These are phyloP conservation scores for Esperia sulphurella DNA, from an alignment of 2,888 invertebrate genomes.

Conservation along the genomic window DNA sequence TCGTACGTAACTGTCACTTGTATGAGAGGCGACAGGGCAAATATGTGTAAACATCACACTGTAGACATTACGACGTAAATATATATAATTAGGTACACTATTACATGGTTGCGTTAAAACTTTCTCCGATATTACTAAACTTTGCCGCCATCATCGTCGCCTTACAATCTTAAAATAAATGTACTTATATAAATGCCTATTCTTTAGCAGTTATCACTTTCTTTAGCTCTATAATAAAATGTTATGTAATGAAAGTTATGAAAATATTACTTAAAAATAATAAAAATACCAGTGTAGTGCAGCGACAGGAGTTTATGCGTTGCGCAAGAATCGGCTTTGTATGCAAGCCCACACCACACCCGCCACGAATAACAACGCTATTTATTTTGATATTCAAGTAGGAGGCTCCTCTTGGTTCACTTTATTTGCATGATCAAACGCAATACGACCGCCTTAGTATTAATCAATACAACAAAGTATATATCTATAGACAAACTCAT, in stretches of 20 bases:
- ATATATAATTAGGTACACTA: too few relatives aligned
- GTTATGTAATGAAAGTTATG: not conserved
- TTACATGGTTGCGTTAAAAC: not conserved
- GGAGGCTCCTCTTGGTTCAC: conserved; percentile 45
- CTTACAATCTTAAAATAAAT: not conserved
- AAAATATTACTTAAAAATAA: too few relatives aligned
- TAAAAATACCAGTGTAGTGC: not conserved
- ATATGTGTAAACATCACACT: too few relatives aligned
- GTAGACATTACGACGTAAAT: too few relatives aligned
- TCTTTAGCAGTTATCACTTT: not conserved
- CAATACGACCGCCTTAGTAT: conserved; percentile 23
- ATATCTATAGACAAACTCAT: too few relatives aligned
- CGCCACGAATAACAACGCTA: conserved; percentile 38
- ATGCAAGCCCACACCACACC: conserved; percentile 43
- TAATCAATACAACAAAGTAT: too few relatives aligned
- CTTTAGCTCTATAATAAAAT: not conserved
- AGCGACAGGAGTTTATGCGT: conserved; percentile 12
- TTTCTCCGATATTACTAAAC: not conserved
- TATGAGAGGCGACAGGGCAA: too few relatives aligned
- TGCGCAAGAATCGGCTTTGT: conserved; percentile 53
- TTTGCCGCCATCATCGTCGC: not conserved
- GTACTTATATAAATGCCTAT: not conserved
- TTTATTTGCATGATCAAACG: conserved; percentile 33
- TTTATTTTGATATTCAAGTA: conserved; percentile 50
- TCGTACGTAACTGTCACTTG: too few relatives aligned